Evolutionary conservation across 2,888 invertebrate species (phyloP), one percentile per base, ranked within the genome.

Genomic region (Nomada fabriciana): DNA sequence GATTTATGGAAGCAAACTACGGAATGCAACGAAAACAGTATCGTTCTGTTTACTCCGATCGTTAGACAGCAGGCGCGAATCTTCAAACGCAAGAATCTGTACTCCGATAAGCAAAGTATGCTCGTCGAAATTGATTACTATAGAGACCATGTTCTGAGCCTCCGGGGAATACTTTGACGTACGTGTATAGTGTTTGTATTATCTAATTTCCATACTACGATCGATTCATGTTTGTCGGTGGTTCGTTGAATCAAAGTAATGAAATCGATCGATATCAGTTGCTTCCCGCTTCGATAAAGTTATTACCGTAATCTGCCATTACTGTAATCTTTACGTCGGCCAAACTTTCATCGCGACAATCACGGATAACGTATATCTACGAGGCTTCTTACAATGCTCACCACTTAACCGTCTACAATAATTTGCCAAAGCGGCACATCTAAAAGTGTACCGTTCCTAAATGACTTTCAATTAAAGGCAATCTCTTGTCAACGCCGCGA

Each of bases 31-130:
- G 29, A 53, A 42, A 63, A 77, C 60, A 53, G 20, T 60, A 52
- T 67, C 59, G 36, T 61, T 29, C n/a, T 67, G 64, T 87, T 86
- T 86, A 55, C 20, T 11, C 55, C 20, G 15, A 55, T 25, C 36
- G 64, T 86, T 86, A 87, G 68, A 23, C n/a, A 9, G 4, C 15
- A 52, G 29, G 57, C 13, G 88, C 25, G 72, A 80, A 83, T 55
- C 75, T 67, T 68, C 57, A 43, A 60, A 43, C 18, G 23, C 18
- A 50, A 43, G 5, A 36, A 60, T 50, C 43, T 59, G 52, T 23
- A 50, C 25, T 15, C 3, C 63, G 72, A 68, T 57, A 5, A 13
- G 15, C 36, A n/a, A 18, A 11, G 9, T 43, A 13, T n/a, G 36
- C 20, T 29, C 29, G 20, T 57, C 42, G 43, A 23, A 42, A 3